Conservation (phyloP, 2,797 vertebrate species). For the Tangara arthus region DNA sequence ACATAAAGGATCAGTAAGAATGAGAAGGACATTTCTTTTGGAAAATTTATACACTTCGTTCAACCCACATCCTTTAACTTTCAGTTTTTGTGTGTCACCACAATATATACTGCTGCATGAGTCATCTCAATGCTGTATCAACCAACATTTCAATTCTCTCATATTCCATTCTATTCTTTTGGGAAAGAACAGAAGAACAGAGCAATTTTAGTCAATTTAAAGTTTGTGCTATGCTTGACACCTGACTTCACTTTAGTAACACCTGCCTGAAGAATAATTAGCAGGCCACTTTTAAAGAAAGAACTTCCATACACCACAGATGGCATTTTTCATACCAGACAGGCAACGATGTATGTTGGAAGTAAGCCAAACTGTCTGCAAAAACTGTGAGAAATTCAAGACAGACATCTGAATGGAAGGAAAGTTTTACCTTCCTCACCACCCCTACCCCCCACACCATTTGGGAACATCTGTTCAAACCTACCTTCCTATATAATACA, state of each 20-base stretch:
- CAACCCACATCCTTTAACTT: conserved; percentile 29
- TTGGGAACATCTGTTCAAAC: conserved; percentile 67
- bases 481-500: background rate
- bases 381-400: conserved; percentile 82
- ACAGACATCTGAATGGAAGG: conserved; percentile 72
- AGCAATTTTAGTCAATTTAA: conserved; percentile 57
- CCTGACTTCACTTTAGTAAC: conserved; percentile 77
- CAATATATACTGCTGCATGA: background rate
- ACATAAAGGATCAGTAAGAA: background rate
- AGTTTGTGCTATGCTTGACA: conserved; percentile 65
- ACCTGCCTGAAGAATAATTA: conserved; percentile 77
- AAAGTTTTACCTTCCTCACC: conserved; percentile 62
- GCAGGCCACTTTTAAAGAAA: conserved; percentile 64
- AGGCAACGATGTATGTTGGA: conserved; percentile 75
- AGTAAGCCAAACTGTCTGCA: conserved; percentile 78
- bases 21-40: conserved; percentile 8
- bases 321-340: conserved; percentile 82
- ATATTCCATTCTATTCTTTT: conserved; percentile 45
- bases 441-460: background rate
- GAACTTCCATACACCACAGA: conserved; percentile 76
- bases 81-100: conserved; percentile 14
- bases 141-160: background rate
- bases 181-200: conserved; percentile 19
- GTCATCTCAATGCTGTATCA: background rate
- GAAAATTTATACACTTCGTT: conserved; percentile 1